Percentiles rank a stretch among this genome's conserved stretches.
phyloP scores from a whole-genome alignment of 2,888 invertebrate species.

The Volucella bombylans region DNA sequence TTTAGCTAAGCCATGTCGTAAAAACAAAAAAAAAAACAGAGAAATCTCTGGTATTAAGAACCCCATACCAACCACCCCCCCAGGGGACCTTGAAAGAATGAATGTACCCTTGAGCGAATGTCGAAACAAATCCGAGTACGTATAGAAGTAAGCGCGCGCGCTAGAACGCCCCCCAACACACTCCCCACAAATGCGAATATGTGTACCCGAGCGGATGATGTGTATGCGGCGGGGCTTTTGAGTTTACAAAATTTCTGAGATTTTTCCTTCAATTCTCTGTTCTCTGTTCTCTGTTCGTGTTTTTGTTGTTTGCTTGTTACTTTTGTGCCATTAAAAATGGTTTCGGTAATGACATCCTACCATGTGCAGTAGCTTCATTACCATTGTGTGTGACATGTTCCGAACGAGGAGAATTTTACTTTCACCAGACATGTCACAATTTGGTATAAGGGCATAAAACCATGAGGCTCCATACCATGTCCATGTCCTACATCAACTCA shows the following conservation, averaged over 20 bases:
- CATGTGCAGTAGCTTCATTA: slow-evolving; percentile 35
- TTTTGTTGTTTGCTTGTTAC: neutral
- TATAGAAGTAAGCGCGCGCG: neutral
- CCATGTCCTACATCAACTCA: slow-evolving; percentile 34
- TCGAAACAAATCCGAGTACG: slow-evolving; percentile 31
- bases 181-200: neutral
- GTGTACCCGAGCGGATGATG: neutral
- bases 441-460: neutral
- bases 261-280: neutral
- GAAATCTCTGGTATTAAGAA: slow-evolving; percentile 60
- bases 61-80: neutral
- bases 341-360: slow-evolving; percentile 27
- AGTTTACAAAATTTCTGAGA: slow-evolving; percentile 49
- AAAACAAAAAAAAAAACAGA: slow-evolving; percentile 34
- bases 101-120: slow-evolving; percentile 46
- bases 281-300: neutral
- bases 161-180: neutral
- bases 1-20: slow-evolving; percentile 54
- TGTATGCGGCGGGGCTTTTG: slow-evolving; percentile 14
- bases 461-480: neutral
- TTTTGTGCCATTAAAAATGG: slow-evolving; percentile 52
- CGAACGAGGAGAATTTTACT: slow-evolving; percentile 48
- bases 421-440: slow-evolving; percentile 59
- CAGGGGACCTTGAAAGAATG: slow-evolving; percentile 38
- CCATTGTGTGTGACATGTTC: slow-evolving; percentile 46